These are phyloP conservation scores for Xestia c-nigrum DNA, from an alignment of 2,888 invertebrate genomes.

Conservation along the genomic window DNA sequence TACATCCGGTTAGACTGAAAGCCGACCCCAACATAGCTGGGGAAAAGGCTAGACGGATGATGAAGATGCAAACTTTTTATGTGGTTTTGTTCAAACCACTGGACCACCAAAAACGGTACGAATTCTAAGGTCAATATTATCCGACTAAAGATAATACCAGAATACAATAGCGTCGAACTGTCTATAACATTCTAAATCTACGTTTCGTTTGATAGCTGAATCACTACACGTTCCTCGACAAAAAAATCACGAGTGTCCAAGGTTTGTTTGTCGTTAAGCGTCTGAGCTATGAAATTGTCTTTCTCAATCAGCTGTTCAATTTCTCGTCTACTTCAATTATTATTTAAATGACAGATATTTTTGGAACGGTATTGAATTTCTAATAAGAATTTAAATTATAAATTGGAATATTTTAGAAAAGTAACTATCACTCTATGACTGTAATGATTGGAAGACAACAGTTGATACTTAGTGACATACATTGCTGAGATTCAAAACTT, in stretches of 20 bases:
- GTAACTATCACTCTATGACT: not conserved
- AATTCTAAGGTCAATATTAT: not conserved
- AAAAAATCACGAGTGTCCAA: slow-evolving; percentile 25
- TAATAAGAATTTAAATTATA: not conserved
- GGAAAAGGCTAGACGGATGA: not conserved
- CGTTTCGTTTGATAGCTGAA: slow-evolving; percentile 3
- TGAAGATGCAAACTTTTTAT: not conserved
- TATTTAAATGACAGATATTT: slow-evolving; percentile 23
- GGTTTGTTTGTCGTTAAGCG: slow-evolving; percentile 24
- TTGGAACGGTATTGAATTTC: slow-evolving; percentile 21
- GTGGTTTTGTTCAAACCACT: not conserved
- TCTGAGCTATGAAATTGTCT: slow-evolving; percentile 24
- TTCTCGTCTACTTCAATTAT: slow-evolving; percentile 35
- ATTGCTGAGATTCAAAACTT: slow-evolving; percentile 13
- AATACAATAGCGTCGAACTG: not conserved
- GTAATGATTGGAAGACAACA: not conserved
- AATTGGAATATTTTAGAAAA: not conserved
- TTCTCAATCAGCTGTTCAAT: slow-evolving; percentile 29
- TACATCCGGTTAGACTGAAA: not conserved
- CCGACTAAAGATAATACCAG: not conserved
- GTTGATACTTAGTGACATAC: not conserved
- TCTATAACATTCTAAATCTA: not conserved
- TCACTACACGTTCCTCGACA: not conserved
- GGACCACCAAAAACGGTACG: not conserved
- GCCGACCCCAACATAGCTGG: not conserved